These are phyloP conservation scores for Rhabditophanes sp. DNA, from an alignment of 2,888 invertebrate genomes.

Conservation along the genomic window DNA sequence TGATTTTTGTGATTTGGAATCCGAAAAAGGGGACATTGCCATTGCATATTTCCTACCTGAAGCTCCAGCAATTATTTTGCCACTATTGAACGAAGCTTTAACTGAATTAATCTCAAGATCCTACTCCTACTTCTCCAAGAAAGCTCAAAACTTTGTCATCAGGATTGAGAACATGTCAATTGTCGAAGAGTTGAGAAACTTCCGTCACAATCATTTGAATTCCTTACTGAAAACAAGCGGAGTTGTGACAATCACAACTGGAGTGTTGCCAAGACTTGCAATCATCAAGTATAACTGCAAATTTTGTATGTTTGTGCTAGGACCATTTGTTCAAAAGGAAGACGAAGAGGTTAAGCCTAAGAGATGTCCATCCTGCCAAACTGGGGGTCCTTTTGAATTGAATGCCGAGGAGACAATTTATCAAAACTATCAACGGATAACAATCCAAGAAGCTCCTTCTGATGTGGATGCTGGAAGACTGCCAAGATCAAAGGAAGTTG, in stretches of 20 bases:
- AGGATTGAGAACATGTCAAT: conserved; percentile 83
- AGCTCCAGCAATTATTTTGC: conserved; percentile 56
- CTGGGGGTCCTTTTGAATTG: conserved; percentile 53
- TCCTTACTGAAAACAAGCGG: conserved; percentile 81
- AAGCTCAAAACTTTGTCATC: too few relatives aligned
- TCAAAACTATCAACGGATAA: conserved; percentile 91
- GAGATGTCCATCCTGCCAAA: conserved; percentile 56
- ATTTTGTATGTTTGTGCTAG: conserved; percentile 80
- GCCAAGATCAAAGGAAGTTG: conserved; percentile 88
- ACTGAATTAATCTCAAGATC: conserved; percentile 68
- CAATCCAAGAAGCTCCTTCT: conserved; percentile 92
- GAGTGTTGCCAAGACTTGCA: conserved; percentile 81
- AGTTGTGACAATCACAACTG: conserved; percentile 86
- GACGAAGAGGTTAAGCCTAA: conserved; percentile 80
- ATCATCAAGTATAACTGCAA: conserved; percentile 92
- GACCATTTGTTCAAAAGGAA: conserved; percentile 86
- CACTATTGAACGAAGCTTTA: conserved; percentile 46
- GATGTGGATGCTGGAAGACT: conserved; percentile 90
- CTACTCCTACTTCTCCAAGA: conserved; percentile 88
- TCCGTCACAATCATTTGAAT: conserved; percentile 63
- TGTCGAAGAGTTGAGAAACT: conserved; percentile 83
- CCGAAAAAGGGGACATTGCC: conserved; percentile 64
- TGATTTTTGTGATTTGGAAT: conserved; percentile 75
- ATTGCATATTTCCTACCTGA: conserved; percentile 91
- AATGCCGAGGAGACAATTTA: conserved; percentile 95